A percentile compares a stretch with the other conserved stretches of the same genome.
Conservation (phyloP, 2,797 vertebrate species). For the Salmo trutta region DNA sequence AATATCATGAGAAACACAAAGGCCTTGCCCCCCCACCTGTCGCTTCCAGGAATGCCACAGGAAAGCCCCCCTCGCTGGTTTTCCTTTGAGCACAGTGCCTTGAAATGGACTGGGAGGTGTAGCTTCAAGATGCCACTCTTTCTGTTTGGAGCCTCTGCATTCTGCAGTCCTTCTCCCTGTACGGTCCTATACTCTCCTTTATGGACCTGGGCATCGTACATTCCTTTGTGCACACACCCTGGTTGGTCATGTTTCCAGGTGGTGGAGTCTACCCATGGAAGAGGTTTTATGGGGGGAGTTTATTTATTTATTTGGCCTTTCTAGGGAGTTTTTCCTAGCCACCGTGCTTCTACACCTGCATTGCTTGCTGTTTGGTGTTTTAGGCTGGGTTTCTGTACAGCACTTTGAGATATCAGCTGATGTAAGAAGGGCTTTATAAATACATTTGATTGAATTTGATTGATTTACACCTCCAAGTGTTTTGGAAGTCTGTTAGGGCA, state of each 20-base stretch:
- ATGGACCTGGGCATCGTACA: slow-evolving; percentile 44
- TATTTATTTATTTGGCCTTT: too few relatives aligned
- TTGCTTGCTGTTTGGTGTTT: too few relatives aligned
- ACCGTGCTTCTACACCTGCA: too few relatives aligned
- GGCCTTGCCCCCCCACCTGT: slow-evolving; percentile 1
- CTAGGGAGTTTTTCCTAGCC: too few relatives aligned
- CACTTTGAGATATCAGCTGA: too few relatives aligned
- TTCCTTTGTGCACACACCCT: slow-evolving; percentile 75
- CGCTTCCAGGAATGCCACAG: slow-evolving; percentile 15
- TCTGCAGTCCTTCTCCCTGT: not conserved
- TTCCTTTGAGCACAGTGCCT: not conserved
- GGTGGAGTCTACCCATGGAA: slow-evolving; percentile 22
- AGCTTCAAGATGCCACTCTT: slow-evolving; percentile 9
- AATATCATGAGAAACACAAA: slow-evolving; percentile 5
- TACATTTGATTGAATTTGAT: too few relatives aligned
- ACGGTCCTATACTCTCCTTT: not conserved
- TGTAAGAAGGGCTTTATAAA: too few relatives aligned
- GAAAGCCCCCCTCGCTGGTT: not conserved
- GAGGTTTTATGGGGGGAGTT: not conserved
- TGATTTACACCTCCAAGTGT: slow-evolving; percentile 70
- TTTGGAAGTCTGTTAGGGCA: slow-evolving; percentile 71
- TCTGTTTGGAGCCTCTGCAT: not conserved
- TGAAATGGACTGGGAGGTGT: slow-evolving; percentile 10
- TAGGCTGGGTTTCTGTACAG: too few relatives aligned
- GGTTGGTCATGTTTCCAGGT: slow-evolving; percentile 62